Conservation (phyloP, 2,797 vertebrate species). For the Cygnus olor region DNA sequence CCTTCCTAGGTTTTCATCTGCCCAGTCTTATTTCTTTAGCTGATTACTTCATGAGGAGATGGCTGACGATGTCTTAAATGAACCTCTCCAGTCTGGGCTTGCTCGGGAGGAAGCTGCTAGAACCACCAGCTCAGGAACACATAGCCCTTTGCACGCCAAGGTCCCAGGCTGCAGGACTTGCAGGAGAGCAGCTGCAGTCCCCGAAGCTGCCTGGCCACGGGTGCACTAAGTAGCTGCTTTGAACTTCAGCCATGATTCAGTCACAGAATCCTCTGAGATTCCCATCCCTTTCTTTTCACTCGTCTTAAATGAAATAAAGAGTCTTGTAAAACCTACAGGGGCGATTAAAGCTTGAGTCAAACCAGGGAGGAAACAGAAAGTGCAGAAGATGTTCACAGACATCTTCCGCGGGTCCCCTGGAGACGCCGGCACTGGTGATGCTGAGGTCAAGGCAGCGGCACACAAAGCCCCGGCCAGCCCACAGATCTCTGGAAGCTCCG, state of each 20-base stretch:
- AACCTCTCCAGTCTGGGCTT: constrained; percentile 46
- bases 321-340: not conserved
- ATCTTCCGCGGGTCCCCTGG: not conserved
- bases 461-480: not conserved
- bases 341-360: not conserved
- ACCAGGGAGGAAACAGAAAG: not conserved
- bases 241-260: not conserved
- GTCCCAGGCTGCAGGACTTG: not conserved
- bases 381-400: not conserved
- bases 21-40: constrained; percentile 25
- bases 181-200: not conserved
- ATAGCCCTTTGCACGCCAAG: not conserved
- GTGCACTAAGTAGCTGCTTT: not conserved
- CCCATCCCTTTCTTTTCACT: not conserved
- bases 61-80: constrained; percentile 32
- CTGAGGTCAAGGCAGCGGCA: not conserved
- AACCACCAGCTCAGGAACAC: not conserved
- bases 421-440: not conserved
- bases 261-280: not conserved
- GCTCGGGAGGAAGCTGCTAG: constrained; percentile 25
- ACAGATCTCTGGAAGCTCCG: not conserved
- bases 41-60: constrained; percentile 40
- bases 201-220: not conserved
- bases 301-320: not conserved
- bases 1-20: constrained; percentile 58